Conservation (phyloP, 2,888 invertebrate species). For the Scaptomyza tumidula region DNA sequence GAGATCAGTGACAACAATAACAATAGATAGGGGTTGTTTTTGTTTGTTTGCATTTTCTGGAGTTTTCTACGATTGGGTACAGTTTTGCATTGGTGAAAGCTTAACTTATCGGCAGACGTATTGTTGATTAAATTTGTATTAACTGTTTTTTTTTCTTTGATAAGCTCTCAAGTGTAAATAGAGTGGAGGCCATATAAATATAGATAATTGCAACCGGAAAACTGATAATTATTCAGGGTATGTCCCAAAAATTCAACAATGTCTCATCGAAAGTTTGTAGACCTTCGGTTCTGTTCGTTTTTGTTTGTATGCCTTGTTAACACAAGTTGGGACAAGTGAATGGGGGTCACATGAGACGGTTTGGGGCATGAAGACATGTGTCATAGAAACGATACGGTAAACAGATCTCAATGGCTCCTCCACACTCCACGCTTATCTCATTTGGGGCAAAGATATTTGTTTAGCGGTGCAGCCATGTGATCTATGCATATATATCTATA, state of each 20-base stretch:
- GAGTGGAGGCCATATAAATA: not conserved
- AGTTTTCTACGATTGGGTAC: constrained; percentile 5
- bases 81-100: not conserved
- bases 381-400: constrained; percentile 15
- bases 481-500: constrained; percentile 15
- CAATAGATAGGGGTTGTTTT: constrained; percentile 38
- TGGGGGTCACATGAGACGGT: constrained; percentile 52
- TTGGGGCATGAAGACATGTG: constrained; percentile 15
- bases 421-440: constrained; percentile 28
- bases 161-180: constrained; percentile 22
- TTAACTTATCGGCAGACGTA: constrained; percentile 12
- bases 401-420: constrained; percentile 17
- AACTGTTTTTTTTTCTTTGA: constrained; percentile 11
- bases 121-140: constrained; percentile 1
- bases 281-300: constrained; percentile 20
- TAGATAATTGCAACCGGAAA: constrained; percentile 34
- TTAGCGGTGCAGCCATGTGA: constrained; percentile 37
- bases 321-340: constrained; percentile 42
- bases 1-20: constrained; percentile 18
- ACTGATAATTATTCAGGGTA: constrained; percentile 28
- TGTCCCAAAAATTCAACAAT: not conserved
- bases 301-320: constrained; percentile 10
- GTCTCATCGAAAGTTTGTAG: constrained; percentile 15
- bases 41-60: not conserved
- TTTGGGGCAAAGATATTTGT: constrained; percentile 31